phyloP scores from a whole-genome alignment of 1,140 invertebrate species.

The Trachelipus rathkii region DNA sequence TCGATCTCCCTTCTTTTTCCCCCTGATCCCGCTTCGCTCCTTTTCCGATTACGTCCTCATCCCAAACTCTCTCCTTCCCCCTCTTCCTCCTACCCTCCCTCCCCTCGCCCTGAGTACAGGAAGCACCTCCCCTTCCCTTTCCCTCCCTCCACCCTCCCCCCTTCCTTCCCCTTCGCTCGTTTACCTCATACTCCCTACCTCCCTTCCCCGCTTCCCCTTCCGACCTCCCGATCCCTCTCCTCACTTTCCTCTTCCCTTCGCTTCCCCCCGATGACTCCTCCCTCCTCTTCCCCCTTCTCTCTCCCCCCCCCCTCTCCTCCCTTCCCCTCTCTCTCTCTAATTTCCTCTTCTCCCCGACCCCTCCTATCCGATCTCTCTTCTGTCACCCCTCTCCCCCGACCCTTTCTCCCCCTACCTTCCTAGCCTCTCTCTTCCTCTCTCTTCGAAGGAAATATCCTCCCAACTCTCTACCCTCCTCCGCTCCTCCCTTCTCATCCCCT shows the following conservation, averaged over 20 bases:
- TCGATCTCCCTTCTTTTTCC: not conserved
- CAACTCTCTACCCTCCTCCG: too few species aligned
- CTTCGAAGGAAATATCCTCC: too few species aligned
- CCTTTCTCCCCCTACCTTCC: too few species aligned
- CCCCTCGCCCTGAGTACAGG: not conserved
- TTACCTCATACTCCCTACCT: not conserved
- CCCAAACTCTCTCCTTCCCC: not conserved
- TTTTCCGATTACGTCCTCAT: not conserved
- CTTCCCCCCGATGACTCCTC: too few species aligned
- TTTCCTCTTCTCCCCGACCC: not conserved
- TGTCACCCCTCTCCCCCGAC: too few species aligned
- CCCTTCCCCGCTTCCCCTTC: too few species aligned
- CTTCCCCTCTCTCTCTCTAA: too few species aligned
- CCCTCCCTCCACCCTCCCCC: not conserved
- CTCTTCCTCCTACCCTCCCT: not conserved
- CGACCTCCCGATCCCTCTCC: too few species aligned
- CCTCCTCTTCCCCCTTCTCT: not conserved
- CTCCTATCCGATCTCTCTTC: not conserved
- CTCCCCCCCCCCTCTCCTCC: not conserved
- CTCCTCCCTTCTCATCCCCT: too few species aligned
- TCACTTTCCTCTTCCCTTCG: too few species aligned
- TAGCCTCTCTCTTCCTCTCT: too few species aligned
- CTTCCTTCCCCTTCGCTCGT: not conserved
- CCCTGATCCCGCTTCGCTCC: not conserved
- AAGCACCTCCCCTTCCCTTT: not conserved